phyloP scores from a whole-genome alignment of 2,113 vertebrate species.

The Mastomys natalensis region DNA sequence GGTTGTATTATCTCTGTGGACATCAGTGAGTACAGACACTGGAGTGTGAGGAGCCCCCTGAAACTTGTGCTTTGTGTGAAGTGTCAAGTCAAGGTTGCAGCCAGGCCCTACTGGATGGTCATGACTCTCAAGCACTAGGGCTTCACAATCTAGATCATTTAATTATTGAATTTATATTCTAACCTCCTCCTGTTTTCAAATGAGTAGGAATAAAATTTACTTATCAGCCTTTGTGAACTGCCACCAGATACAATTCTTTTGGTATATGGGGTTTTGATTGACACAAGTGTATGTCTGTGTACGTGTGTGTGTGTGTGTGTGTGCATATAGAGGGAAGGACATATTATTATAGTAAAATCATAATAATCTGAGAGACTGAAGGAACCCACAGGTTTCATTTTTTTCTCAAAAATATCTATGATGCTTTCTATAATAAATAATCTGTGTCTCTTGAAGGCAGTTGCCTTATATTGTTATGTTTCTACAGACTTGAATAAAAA shows the following conservation, averaged over 20 bases:
- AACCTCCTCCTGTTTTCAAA: slow-evolving; percentile 65
- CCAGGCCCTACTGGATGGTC: slow-evolving; percentile 50
- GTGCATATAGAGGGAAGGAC: not conserved
- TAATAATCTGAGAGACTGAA: slow-evolving; percentile 40
- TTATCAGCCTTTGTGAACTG: slow-evolving; percentile 30
- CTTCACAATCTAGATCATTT: slow-evolving; percentile 9
- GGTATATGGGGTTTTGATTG: slow-evolving; percentile 62
- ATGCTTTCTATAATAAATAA: slow-evolving; percentile 4
- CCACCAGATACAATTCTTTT: slow-evolving; percentile 56
- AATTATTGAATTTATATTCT: slow-evolving; percentile 70
- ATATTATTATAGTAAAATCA: slow-evolving; percentile 35
- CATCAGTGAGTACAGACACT: slow-evolving; percentile 62
- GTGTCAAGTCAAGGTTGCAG: slow-evolving; percentile 67
- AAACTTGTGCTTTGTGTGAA: slow-evolving; percentile 61
- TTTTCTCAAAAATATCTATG: not conserved
- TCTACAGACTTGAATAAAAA: slow-evolving; percentile 27
- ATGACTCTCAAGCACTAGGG: slow-evolving; percentile 31
- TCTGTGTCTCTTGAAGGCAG: not conserved
- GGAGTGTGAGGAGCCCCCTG: not conserved
- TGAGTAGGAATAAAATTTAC: slow-evolving; percentile 73
- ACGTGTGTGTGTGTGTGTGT: not conserved
- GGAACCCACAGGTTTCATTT: not conserved
- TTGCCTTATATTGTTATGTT: slow-evolving; percentile 30
- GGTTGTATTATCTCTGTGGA: not conserved
- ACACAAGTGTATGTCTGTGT: not conserved